Percentiles rank a stretch among this genome's conserved stretches.
Conservation (phyloP, 2,888 invertebrate species). For the Hypolimnas misippus region DNA sequence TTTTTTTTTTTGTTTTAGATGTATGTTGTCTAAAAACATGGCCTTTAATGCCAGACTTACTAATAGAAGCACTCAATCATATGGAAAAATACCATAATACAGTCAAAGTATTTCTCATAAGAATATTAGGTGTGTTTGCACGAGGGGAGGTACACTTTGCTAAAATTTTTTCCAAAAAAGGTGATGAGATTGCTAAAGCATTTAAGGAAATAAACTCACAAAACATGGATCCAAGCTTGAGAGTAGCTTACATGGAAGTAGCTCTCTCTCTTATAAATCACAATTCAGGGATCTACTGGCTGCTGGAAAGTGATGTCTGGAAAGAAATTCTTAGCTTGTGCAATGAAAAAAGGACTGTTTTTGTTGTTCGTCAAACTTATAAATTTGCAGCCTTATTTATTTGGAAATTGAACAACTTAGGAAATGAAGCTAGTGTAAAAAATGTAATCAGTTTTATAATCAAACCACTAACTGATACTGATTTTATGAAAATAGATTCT, state of each 20-base stretch:
- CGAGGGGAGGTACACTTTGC: constrained; percentile 84
- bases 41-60: constrained; percentile 59
- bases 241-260: constrained; percentile 87
- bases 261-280: constrained; percentile 85
- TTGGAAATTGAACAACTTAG: constrained; percentile 79
- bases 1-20: constrained; percentile 60
- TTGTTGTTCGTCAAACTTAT: constrained; percentile 87
- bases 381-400: constrained; percentile 85
- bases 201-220: constrained; percentile 60
- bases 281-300: constrained; percentile 86
- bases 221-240: constrained; percentile 84
- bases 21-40: constrained; percentile 53
- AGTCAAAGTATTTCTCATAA: constrained; percentile 85
- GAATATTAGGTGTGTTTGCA: constrained; percentile 85
- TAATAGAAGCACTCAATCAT: constrained; percentile 57
- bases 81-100: constrained; percentile 59
- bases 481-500: constrained; percentile 77
- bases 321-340: constrained; percentile 85
- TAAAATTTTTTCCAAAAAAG: constrained; percentile 74
- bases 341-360: constrained; percentile 87
- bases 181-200: constrained; percentile 53
- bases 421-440: constrained; percentile 68
- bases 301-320: constrained; percentile 86
- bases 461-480: constrained; percentile 83
- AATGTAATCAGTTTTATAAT: constrained; percentile 81